A percentile compares a stretch with the other conserved stretches of the same genome.
phyloP scores from a whole-genome alignment of 92 coral and sea anemone species.

The Micromussa lordhowensis region DNA sequence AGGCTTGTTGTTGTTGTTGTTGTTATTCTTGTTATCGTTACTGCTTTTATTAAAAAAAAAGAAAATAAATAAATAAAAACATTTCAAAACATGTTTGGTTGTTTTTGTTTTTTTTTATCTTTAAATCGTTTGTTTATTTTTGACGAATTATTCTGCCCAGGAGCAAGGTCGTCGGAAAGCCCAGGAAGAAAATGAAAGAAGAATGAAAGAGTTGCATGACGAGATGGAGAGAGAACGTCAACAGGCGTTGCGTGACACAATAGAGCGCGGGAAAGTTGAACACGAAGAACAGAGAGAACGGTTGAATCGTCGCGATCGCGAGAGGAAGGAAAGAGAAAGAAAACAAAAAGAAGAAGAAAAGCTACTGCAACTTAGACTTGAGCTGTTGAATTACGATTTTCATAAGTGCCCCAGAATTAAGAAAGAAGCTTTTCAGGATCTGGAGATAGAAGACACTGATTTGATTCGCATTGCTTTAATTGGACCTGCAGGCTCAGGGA shows the following conservation, averaged over 20 bases:
- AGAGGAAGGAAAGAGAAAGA: constrained; percentile 45
- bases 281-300: constrained; percentile 8
- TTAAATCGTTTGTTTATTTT: not conserved
- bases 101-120: no score
- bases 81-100: no score
- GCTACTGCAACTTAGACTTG: constrained; percentile 25
- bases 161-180: constrained; percentile 52
- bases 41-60: no score
- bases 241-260: constrained; percentile 35
- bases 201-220: constrained; percentile 35
- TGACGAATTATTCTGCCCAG: not conserved
- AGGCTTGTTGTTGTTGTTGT: no score
- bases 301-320: constrained; percentile 19
- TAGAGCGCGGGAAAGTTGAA: not conserved
- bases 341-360: constrained; percentile 22
- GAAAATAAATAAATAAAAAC: no score
- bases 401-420: constrained; percentile 43
- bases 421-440: constrained; percentile 37
- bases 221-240: constrained; percentile 31
- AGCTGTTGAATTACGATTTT: constrained; percentile 66
- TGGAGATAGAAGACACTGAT: constrained; percentile 69
- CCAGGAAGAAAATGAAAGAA: constrained; percentile 46
- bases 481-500: constrained; percentile 82
- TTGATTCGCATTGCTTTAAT: constrained; percentile 68
- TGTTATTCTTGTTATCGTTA: no score